Evolutionary conservation across 2,113 vertebrate species (phyloP), one percentile per base, ranked within the genome.

Genomic region (Brachypteracias leptosomus): DNA sequence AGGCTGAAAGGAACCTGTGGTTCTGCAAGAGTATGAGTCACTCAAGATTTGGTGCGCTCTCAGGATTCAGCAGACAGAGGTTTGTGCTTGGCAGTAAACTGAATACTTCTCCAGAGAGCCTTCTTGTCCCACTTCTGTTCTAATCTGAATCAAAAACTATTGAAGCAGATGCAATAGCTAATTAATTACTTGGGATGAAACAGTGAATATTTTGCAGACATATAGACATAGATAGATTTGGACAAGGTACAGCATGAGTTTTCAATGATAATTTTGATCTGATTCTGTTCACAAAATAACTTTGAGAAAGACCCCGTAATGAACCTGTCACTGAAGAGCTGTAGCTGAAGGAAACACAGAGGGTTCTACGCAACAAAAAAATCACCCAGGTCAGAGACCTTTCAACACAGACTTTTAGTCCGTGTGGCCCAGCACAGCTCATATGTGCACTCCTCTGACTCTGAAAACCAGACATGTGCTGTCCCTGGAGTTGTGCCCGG

Each of bases 281-380:
- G 14, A 3, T 40, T 84, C 13, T 1, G 2, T 72, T 63, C 40
- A 62, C 13, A 77, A 44, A 78, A 51, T 28, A 72, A 40, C 47
- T 80, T 65, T 44, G 24, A 33, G 58, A 59, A 57, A 72, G 61
- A 42, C 29, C 26, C 7, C 13, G 5, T 18, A 4, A 40, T 17
- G 33, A 89, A 47, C 16, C 17, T 31, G 9, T 26, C 10, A 8
- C 57, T 44, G 22, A 83, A 47, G 26, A 75, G 14, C 62, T 28
- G 31, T 26, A 47, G 14, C 9, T 76, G 62, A 70, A 66, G 51
- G 22, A 65, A 71, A 75, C 14, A 5, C 6, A 59, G 36, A 24
- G 26, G 10, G 9, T 29, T 17, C 9, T 59, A 5, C 44, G 26
- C 19, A 73, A 55, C 0, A 0, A 66, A 54, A 35, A 36, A 16